A percentile compares a stretch with the other conserved stretches of the same genome.
These are phyloP conservation scores for Nicator chloris DNA, from an alignment of 2,113 vertebrate genomes.

Conservation along the genomic window DNA sequence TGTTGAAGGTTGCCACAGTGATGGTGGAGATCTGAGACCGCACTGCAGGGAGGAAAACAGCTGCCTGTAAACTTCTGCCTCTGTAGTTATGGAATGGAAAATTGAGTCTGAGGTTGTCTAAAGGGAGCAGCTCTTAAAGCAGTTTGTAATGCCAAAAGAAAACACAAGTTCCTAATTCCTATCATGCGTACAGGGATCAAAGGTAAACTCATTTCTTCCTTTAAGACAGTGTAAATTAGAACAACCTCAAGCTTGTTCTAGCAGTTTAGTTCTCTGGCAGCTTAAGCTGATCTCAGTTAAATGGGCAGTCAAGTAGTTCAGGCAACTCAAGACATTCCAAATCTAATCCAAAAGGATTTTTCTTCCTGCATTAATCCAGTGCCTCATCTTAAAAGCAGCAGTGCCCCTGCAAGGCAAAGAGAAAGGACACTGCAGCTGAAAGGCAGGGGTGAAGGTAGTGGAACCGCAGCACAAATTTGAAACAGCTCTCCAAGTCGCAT, in stretches of 20 bases:
- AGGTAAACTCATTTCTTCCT: neutral
- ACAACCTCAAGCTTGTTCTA: neutral
- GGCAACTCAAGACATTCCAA: neutral
- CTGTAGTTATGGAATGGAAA: neutral
- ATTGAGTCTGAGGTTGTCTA: neutral
- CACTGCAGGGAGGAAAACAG: slow-evolving; percentile 71
- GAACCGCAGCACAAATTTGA: neutral
- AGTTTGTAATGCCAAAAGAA: neutral
- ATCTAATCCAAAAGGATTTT: neutral
- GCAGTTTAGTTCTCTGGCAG: neutral
- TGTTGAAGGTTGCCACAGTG: slow-evolving; percentile 98
- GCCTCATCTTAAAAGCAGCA: neutral
- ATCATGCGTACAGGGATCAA: neutral
- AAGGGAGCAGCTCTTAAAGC: neutral
- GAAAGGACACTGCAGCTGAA: neutral
- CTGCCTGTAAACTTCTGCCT: neutral
- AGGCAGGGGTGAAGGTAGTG: neutral
- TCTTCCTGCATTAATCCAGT: neutral
- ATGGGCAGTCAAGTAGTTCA: neutral
- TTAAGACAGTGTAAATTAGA: neutral
- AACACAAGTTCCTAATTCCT: neutral
- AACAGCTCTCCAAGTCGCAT: neutral
- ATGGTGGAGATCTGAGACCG: slow-evolving; percentile 99
- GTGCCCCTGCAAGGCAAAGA: neutral
- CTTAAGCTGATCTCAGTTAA: neutral